Base-by-base conservation (phyloP, 2,113 vertebrate genomes). In the Lophotis ruficrista region DNA sequence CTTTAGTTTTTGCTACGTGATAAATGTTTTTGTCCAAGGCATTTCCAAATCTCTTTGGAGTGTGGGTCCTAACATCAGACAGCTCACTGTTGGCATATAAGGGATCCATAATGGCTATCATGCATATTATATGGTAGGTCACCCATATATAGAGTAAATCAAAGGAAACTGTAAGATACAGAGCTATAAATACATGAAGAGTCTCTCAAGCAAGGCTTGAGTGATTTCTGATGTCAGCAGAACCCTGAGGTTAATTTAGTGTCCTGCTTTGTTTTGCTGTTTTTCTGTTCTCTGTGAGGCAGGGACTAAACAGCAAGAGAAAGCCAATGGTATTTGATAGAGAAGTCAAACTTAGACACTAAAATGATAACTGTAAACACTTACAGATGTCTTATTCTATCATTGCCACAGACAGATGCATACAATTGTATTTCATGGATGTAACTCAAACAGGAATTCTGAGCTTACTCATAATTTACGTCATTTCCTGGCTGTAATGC, bases 121-220 rank as follows among this genome's bases (percentile, higher is more conserved):
- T 45, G 35, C 35, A 19, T 38, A 41, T 4, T 4, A 6, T 51
- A 78, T 4, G 2, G 45, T 53, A 65, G 56, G 82, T 83, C 50
- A 65, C 33, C 45, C 30, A 33, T 57, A 22, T 58, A 45, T 20
- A 70, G 51, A 85, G 43, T 54, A 77, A 78, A 61, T 84, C 61
- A 81, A 75, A 81, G 37, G 51, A 45, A 90, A 83, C 76, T 58
- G 54, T 64, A 64, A 94, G 50, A 65, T 77, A 25, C 37, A 66
- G 73, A 25, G 47, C 89, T 94, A 93, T 88, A 94, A 95, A 95
- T 91, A 93, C 75, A 81, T 72, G 28, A 69, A 91, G 81, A 75
- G 58, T 68, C 65, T 92, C 54, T 96, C 3, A 16, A 79, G 77
- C 65, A 94, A 90, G 71, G 33, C 77, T 21, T 48, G 64, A 94